Percentiles rank a stretch among this genome's conserved stretches.
These are phyloP conservation scores for Drosophila arawakana DNA, from an alignment of 1,140 invertebrate species.

Conservation along the genomic window DNA sequence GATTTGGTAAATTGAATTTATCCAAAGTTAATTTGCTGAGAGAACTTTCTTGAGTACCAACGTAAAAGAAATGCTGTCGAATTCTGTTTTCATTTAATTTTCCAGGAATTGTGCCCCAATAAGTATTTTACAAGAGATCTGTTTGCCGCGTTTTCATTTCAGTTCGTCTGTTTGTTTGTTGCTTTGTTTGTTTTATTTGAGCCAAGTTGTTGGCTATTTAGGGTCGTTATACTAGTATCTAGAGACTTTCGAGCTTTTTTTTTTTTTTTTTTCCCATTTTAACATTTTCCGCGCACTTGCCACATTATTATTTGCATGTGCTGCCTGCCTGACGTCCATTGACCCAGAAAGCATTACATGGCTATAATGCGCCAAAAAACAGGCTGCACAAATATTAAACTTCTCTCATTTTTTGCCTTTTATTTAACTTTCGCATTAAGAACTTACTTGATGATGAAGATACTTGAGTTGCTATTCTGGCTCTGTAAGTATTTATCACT, in stretches of 20 bases:
- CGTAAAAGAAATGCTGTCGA: conserved; percentile 23
- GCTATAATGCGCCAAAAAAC: conserved; percentile 51
- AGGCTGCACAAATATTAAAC: conserved; percentile 40
- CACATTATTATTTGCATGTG: conserved; percentile 37
- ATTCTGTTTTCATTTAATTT: conserved; percentile 54
- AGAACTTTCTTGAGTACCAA: conserved; percentile 30
- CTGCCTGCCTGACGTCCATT: conserved; percentile 45
- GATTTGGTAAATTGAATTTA: conserved; percentile 67
- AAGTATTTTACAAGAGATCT: conserved; percentile 44
- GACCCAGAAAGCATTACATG: conserved; percentile 56
- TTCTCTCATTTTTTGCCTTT: conserved; percentile 27
- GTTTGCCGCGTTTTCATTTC: conserved; percentile 41
- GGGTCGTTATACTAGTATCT: conserved; percentile 18
- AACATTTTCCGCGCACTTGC: conserved; percentile 11
- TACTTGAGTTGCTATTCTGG: neutral
- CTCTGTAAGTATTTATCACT: neutral
- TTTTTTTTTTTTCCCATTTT: neutral
- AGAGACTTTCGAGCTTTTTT: neutral
- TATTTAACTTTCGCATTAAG: conserved; percentile 25
- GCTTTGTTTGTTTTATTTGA: conserved; percentile 7
- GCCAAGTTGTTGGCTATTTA: conserved; percentile 42
- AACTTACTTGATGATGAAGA: conserved; percentile 19
- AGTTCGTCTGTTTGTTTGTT: conserved; percentile 21
- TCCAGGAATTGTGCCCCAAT: conserved; percentile 30
- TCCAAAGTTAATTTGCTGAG: conserved; percentile 66